Evolutionary conservation across 2,888 invertebrate species (phyloP), one percentile per base, ranked within the genome.

Genomic region (Dusona sp.): DNA sequence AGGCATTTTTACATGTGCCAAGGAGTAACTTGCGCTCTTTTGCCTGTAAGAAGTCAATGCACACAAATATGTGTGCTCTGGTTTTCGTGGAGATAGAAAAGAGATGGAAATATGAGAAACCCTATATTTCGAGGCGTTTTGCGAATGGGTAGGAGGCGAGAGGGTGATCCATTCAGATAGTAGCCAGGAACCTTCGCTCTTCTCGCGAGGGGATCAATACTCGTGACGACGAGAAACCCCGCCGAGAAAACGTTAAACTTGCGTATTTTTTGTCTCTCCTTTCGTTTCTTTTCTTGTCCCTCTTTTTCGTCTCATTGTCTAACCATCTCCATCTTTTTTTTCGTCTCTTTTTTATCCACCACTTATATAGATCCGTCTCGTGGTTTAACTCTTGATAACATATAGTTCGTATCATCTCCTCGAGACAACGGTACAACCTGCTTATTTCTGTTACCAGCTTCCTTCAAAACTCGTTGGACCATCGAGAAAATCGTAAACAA

Each of bases 111-210:
- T 78, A 81, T 70, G 70, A 65, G 74, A 57, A 90, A 85, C 83
- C 87, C 89, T 89, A 90, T 91, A 89, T 89, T 88, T 67, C 77
- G 73, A 65, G 25, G 68, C 54, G 88, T 88, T 90, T 88, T 85
- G 88, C 77, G 73, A 70, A 77, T 36, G 79, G 89, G 80, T 88
- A 89, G 88, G 89, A 91, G 88, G 90, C 86, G 89, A 89, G 90
- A 89, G 88, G 90, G 89, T 90, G 90, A 89, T 91, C 90, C 92
- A 93, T 93, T 93, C 91, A 92, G 91, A 90, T 91, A 91, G 90
- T 89, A 89, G 88, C 89, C 87, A 88, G 85, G 87, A 87, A 89
- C 85, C 90, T 90, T 89, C 84, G 87, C 87, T 90, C 77, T 87
- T 86, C 88, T 88, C 88, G 79, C 54, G 67, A 84, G 84, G 88